These are phyloP conservation scores for Cheilosia vulpina DNA, from an alignment of 2,888 invertebrate species.

Conservation along the genomic window DNA sequence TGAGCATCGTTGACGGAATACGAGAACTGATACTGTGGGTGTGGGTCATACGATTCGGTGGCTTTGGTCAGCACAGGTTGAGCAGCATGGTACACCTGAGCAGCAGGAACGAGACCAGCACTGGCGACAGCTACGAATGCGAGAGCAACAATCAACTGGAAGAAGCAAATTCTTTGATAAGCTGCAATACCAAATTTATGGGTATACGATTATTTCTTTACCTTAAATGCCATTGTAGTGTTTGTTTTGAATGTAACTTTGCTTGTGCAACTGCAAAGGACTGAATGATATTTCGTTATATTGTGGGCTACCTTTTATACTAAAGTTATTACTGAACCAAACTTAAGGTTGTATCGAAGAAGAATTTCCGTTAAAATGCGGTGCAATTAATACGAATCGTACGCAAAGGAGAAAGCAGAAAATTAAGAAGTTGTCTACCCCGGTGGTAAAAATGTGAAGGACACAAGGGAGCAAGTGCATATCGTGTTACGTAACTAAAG, in stretches of 20 bases:
- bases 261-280: neutral
- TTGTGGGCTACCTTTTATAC: slow-evolving; percentile 30
- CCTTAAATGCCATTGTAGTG: slow-evolving; percentile 52
- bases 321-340: neutral
- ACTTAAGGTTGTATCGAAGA: slow-evolving; percentile 1
- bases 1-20: slow-evolving; percentile 81
- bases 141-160: slow-evolving; percentile 73
- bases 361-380: neutral
- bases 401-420: slow-evolving; percentile 4
- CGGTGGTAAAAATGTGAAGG: slow-evolving; percentile 18
- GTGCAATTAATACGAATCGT: slow-evolving; percentile 10
- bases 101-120: slow-evolving; percentile 74
- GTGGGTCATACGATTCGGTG: slow-evolving; percentile 62
- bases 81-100: slow-evolving; percentile 73
- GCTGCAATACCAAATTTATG: neutral
- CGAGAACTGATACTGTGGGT: slow-evolving; percentile 78
- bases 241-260: neutral
- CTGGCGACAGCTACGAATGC: slow-evolving; percentile 76
- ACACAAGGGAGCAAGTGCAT: neutral
- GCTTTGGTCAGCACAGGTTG: slow-evolving; percentile 57
- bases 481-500: neutral
- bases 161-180: neutral
- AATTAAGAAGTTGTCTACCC: slow-evolving; percentile 16
- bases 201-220: neutral
- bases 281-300: slow-evolving; percentile 20